phyloP scores from a whole-genome alignment of 2,888 invertebrate species.

The Caprella mutica region DNA sequence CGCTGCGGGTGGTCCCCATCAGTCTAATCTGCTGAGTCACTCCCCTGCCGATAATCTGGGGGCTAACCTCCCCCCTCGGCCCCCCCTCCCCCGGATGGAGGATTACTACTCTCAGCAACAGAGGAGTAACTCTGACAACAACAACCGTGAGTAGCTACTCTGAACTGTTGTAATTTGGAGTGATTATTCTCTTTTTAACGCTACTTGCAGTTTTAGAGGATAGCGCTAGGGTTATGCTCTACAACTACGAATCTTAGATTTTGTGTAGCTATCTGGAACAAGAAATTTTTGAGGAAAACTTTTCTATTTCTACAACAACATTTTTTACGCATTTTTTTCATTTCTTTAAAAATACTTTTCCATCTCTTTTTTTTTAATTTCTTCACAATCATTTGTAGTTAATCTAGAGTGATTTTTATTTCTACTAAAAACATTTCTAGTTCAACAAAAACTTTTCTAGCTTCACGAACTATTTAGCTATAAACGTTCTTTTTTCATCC shows the following conservation, averaged over 20 bases:
- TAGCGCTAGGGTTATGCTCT: neutral
- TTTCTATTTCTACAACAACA: neutral
- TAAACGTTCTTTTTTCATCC: neutral
- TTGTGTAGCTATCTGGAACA: neutral
- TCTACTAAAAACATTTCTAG: neutral
- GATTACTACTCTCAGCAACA: slow-evolving; percentile 44
- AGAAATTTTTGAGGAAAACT: neutral
- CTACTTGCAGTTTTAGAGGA: slow-evolving; percentile 7
- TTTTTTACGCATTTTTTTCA: neutral
- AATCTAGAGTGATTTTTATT: neutral
- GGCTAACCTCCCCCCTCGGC: slow-evolving; percentile 54
- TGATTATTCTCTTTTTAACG: neutral
- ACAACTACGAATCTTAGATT: neutral
- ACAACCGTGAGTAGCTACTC: slow-evolving; percentile 5
- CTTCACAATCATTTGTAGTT: neutral
- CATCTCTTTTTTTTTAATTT: slow-evolving; percentile 5
- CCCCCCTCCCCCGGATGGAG: slow-evolving; percentile 74
- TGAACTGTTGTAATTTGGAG: slow-evolving; percentile 9
- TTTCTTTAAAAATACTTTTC: neutral
- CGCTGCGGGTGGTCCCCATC: slow-evolving; percentile 20
- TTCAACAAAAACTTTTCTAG: neutral
- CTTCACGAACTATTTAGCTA: too few species aligned
- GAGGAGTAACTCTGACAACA: slow-evolving; percentile 20
- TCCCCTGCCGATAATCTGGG: slow-evolving; percentile 26
- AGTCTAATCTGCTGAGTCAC: too few species aligned